Evolutionary conservation across 2,113 vertebrate genomes (phyloP).

Genomic region (Fulica atra): DNA sequence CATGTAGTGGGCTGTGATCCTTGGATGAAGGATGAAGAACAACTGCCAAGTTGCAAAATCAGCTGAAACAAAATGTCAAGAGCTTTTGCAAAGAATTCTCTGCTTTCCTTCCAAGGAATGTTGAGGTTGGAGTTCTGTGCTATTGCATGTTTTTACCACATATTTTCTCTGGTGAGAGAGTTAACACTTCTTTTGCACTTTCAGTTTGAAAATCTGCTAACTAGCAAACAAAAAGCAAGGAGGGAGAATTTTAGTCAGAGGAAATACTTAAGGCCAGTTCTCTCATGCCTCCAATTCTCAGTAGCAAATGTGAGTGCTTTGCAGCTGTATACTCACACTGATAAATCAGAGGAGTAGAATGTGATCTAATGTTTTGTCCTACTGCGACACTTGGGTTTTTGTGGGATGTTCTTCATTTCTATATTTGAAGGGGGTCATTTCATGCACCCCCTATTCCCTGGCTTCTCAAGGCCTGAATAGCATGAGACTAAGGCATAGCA

Average conservation of each 20-base stretch:
- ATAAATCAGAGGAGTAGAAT: background rate
- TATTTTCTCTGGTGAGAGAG: background rate
- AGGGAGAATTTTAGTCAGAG: background rate
- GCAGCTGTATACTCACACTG: background rate
- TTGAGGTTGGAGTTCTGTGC: background rate
- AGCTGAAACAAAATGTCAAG: background rate
- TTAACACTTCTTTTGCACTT: background rate
- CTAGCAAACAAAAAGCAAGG: background rate
- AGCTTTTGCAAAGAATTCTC: background rate
- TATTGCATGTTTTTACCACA: background rate
- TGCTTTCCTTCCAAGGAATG: background rate
- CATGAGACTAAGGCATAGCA: background rate
- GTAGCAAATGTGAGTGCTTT: background rate
- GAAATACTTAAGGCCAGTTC: background rate
- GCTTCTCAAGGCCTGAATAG: background rate
- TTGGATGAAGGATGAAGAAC: background rate
- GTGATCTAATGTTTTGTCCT: background rate
- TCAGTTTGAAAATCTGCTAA: background rate
- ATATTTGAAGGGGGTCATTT: background rate
- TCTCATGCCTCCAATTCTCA: background rate
- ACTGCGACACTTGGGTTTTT: accelerated
- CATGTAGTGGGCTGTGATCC: background rate
- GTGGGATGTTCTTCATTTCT: background rate
- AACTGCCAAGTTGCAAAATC: background rate
- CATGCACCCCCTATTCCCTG: background rate